phyloP scores from a whole-genome alignment of 2,113 vertebrate species.

The Stomatorhinus ivindoensis region DNA sequence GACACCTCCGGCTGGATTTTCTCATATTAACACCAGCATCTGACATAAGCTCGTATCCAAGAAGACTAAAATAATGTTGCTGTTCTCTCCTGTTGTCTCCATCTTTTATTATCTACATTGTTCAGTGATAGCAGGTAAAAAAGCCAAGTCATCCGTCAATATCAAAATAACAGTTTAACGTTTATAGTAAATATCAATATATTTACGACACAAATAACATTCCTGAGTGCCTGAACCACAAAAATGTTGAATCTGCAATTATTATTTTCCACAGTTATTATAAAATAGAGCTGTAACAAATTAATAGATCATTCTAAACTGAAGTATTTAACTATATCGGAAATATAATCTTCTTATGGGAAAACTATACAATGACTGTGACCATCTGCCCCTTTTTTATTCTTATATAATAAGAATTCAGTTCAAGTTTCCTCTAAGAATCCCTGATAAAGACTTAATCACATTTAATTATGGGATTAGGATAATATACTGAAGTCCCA shows the following conservation, averaged over 20 bases:
- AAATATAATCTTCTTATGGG: not conserved
- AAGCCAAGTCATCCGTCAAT: not conserved
- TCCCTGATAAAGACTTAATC: not conserved
- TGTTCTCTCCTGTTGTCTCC: not conserved
- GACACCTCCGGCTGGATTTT: not conserved
- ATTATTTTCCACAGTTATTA: not conserved
- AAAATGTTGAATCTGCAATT: not conserved
- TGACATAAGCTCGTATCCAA: not conserved
- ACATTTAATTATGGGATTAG: not conserved
- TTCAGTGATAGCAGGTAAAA: not conserved
- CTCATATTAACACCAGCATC: not conserved
- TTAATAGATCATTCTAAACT: not conserved
- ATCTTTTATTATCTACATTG: not conserved
- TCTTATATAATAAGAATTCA: not conserved
- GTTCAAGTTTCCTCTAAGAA: not conserved
- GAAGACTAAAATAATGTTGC: not conserved
- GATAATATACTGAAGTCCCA: not conserved
- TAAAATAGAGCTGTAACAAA: not conserved
- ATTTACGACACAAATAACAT: not conserved
- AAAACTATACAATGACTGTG: not conserved
- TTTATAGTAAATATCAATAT: not conserved
- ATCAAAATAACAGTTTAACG: not conserved
- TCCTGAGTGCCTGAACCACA: not conserved
- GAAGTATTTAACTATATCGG: not conserved
- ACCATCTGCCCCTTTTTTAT: not conserved